Conservation (phyloP, 2,113 vertebrate species). For the Gnathochromis pfefferi region DNA sequence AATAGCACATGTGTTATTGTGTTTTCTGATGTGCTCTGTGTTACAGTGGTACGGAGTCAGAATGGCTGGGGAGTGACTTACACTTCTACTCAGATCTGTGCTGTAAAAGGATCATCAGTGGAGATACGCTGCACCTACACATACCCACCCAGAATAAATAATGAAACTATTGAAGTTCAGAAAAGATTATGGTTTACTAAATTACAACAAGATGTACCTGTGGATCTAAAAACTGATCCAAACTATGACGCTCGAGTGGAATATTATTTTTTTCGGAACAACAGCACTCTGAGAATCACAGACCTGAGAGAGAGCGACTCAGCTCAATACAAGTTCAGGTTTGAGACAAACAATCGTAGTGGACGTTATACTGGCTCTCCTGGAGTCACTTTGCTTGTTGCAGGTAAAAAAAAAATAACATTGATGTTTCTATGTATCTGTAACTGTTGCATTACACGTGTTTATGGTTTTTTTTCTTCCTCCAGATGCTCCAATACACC, state of each 20-base stretch:
- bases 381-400: background rate
- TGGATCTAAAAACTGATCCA: background rate
- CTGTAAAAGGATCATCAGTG: background rate
- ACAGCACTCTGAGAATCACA: background rate
- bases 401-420: background rate
- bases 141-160: background rate
- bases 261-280: background rate
- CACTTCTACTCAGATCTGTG: background rate
- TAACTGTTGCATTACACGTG: background rate
- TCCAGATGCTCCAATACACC: background rate
- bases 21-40: background rate
- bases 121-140: background rate
- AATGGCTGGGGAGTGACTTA: background rate
- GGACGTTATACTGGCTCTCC: background rate
- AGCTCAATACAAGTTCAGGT: background rate
- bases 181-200: background rate
- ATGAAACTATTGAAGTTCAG: background rate
- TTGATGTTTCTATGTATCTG: background rate
- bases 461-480: rapidly evolving
- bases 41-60: background rate
- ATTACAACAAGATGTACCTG: rapidly evolving
- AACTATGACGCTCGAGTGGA: background rate
- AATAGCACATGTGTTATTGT: background rate
- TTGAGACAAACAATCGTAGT: background rate
- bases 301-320: background rate